A percentile compares a stretch with the other conserved stretches of the same genome.
These are phyloP conservation scores for Acrocephalus kingi DNA, from an alignment of 2,113 vertebrate genomes.

Conservation along the genomic window DNA sequence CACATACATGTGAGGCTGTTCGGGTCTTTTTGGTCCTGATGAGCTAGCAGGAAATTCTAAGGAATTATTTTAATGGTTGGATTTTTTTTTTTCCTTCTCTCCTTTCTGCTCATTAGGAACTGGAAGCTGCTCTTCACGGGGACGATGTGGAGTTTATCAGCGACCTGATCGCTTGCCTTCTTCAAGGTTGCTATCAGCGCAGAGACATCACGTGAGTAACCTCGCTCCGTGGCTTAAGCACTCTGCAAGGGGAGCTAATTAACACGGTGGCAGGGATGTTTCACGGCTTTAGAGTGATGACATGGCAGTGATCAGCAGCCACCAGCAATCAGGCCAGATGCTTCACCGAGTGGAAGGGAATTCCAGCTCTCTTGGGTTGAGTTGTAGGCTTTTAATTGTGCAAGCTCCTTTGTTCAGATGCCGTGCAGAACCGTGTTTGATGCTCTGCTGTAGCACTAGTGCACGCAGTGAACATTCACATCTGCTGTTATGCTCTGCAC, in stretches of 20 bases:
- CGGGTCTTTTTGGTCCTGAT: neutral
- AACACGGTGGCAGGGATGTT: neutral
- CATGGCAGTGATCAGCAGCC: neutral
- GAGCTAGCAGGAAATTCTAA: neutral
- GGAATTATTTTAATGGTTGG: slow-evolving; percentile 6
- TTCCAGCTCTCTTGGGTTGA: neutral
- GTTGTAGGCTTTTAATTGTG: neutral
- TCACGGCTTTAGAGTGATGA: slow-evolving; percentile 29
- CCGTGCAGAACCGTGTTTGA: neutral
- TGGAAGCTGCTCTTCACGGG: slow-evolving; percentile 91
- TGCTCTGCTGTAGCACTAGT: neutral
- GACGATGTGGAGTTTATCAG: slow-evolving; percentile 92
- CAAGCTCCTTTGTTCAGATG: neutral
- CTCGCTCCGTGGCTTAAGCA: neutral
- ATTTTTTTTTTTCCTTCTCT: neutral
- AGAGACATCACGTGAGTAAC: slow-evolving; percentile 95
- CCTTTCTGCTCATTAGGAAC: slow-evolving; percentile 78
- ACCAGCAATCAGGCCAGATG: slow-evolving; percentile 1
- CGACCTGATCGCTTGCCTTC: slow-evolving; percentile 89
- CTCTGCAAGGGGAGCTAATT: slow-evolving; percentile 37
- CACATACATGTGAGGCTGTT: neutral
- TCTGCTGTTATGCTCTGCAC: neutral
- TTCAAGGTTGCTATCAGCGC: slow-evolving; percentile 98
- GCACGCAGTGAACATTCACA: neutral
- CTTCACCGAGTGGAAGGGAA: neutral